Evolutionary conservation across 2,888 invertebrate genomes (phyloP), one percentile per base, ranked within the genome.

Genomic region (Orchesella flavescens): DNA sequence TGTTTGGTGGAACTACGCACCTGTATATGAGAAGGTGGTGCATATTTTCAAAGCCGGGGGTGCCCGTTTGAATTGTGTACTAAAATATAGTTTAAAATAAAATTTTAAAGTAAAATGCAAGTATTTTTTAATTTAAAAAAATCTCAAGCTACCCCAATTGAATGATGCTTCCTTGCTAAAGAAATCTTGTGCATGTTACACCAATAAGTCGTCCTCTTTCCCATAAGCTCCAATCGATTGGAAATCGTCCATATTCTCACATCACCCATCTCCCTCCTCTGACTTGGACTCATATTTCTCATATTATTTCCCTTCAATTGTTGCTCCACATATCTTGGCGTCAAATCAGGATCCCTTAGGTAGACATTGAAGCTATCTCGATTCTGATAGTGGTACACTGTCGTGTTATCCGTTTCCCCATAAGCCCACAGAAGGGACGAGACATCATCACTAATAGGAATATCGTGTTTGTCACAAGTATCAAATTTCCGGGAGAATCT

Each of bases 321-420:
- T 12, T 49, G 49, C 49, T 49, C n/a, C 1, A 49, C 49, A 49
- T 49, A 49, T 12, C 49, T 49, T 10, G 75, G 53, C 10, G 59
- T 21, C 10, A 65, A 65, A 15, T 75, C 65, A 15, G 78, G 61
- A 43, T 79, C 75, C 12, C 79, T n/a, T 5, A 84, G 19, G 13
- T 79, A 63, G 3, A 72, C 57, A 5, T 53, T 24, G 21, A 63
- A 72, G 17, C 55, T 53, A 0, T 80, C 84, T 4, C 76, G 65
- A 72, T 75, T 80, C 23, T 65, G 63, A 3, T 23, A 63, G 61
- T 84, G 84, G 24, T 84, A 84, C 49, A 15, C 49, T 10, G 49
- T 24, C 10, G 76, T 5, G 17, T 24, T 49, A 23, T 78, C 83
- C 0, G 12, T 53, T 34, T 72, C 57, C 1, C 84, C 78, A 17